Conservation (phyloP, 2,797 vertebrate genomes). For the Lagodon rhomboides region DNA sequence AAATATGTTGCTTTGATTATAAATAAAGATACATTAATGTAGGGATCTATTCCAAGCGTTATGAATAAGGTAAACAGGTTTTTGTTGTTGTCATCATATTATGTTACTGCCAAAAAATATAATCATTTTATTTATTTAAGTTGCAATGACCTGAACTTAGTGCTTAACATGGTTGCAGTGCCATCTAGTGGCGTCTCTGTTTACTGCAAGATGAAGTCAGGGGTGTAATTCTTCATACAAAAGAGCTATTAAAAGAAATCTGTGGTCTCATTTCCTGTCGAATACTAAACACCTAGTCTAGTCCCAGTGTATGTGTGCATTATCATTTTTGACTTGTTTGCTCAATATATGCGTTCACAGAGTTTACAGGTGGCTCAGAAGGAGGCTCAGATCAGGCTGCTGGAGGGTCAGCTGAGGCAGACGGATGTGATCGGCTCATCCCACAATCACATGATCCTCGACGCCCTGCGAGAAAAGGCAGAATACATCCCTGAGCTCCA, state of each 20-base stretch:
- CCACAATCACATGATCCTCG: constrained; percentile 94
- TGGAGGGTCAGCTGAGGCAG: constrained; percentile 95
- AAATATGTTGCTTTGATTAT: no score
- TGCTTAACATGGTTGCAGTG: not conserved
- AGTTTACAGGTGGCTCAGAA: constrained; percentile 96
- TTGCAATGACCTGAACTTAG: not conserved
- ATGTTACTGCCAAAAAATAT: not conserved
- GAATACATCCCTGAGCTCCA: constrained; percentile 94
- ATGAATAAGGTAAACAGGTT: not conserved
- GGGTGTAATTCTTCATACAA: no score
- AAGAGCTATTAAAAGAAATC: no score
- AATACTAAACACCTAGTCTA: not conserved
- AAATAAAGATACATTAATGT: no score
- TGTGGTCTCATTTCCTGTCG: not conserved
- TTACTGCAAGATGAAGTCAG: not conserved
- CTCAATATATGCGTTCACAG: constrained; percentile 71
- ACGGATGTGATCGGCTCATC: constrained; percentile 90
- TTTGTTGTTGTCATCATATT: not conserved
- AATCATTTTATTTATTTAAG: not conserved
- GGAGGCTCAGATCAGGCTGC: constrained; percentile 93
- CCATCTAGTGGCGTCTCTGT: constrained; percentile 47
- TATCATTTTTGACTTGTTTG: not conserved
- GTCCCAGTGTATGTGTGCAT: not conserved
- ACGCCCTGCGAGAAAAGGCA: constrained; percentile 93
- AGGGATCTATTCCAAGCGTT: no score